Conservation (phyloP, 2,888 invertebrate genomes). For the Thysanoteuthis rhombus region DNA sequence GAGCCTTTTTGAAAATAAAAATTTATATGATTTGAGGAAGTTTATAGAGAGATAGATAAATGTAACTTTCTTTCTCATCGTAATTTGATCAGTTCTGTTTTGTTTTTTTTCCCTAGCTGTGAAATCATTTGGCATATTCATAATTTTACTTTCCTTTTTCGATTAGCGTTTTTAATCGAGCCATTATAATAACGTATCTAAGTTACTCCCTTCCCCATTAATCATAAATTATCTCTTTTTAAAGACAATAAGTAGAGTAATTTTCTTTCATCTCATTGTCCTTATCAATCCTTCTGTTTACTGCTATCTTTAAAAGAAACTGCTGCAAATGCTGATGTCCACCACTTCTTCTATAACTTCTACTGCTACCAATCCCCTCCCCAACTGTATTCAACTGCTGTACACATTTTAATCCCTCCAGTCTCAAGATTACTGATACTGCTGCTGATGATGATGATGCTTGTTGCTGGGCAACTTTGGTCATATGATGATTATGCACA, state of each 20-base stretch:
- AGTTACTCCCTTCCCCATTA: neutral
- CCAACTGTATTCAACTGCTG: neutral
- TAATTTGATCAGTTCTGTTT: neutral
- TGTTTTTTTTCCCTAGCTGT: neutral
- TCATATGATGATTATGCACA: neutral
- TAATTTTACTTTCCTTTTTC: neutral
- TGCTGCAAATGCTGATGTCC: neutral
- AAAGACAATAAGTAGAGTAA: neutral
- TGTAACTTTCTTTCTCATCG: neutral
- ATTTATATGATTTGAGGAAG: neutral
- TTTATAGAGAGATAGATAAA: too few species aligned
- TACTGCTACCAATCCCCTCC: neutral
- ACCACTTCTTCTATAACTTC: neutral
- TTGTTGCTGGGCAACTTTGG: neutral
- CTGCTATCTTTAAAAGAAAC: neutral
- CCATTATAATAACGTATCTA: too few species aligned
- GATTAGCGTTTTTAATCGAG: neutral
- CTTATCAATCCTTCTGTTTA: neutral
- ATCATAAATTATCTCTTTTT: neutral
- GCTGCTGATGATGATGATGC: neutral
- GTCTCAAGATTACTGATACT: neutral
- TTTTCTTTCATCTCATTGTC: neutral
- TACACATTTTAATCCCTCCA: neutral
- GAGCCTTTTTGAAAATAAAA: too few species aligned
- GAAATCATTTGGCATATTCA: neutral